Base-by-base conservation (phyloP, 2,888 invertebrate species). In the Idaea aversata region DNA sequence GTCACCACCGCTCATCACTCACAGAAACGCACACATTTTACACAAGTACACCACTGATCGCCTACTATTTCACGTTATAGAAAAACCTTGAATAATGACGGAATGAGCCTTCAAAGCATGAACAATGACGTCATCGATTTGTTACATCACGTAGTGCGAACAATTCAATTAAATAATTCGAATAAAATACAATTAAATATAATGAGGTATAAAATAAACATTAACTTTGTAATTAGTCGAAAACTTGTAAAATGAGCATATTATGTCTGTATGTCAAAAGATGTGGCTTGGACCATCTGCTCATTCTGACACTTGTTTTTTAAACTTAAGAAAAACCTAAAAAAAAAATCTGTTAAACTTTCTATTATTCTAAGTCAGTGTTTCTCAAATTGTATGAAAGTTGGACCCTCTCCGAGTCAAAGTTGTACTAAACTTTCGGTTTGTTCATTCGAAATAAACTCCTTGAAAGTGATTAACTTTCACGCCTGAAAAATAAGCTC, bases 1-100 rank as follows among this genome's bases (percentile, higher is more conserved):
- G 63, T 88, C 91, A 70, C 88, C 92, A 25, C 77, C 76, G 72
- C 88, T 90, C 89, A 90, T 91, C 34, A 64, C 73, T 75, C 67
- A 68, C 70, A 35, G 61, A 25, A 64, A 66, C 67, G 35, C 66
- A 72, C 36, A 59, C 34, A 25, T 25, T 59, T 6, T 59, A 16
- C 16, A 16, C 59, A 15, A 66, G 58, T 73, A 68, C 61, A 61
- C 34, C 68, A 64, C 57, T 16, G 62, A 61, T 62, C 38, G 62
- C 61, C 25, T 6, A 4, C 5, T 25, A 25, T 25, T 2, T 25
- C 25, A 25, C 25, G 25, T 25, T 25, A n/a, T n/a, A n/a, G n/a
- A n/a, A n/a, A 25, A 25, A 25, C 25, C 25, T 25, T 25, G 2
- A n/a, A n/a, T n/a, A n/a, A n/a, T n/a, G n/a, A 25, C 3, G 25